Evolutionary conservation across 2,797 vertebrate species (phyloP).

Genomic region (Helarctos malayanus): DNA sequence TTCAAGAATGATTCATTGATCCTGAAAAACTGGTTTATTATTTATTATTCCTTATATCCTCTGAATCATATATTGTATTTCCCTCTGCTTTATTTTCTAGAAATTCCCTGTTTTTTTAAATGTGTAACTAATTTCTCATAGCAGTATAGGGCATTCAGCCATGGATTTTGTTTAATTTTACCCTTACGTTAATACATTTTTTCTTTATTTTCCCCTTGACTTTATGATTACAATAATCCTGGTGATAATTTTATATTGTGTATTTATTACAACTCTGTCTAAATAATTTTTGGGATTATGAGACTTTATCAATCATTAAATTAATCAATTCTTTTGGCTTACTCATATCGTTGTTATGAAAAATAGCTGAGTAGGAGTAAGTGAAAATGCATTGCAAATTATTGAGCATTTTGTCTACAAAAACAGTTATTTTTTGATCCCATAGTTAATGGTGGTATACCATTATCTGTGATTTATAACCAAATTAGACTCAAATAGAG

Average conservation of each 20-base stretch:
- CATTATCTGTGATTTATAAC: neutral
- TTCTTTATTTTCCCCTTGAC: neutral
- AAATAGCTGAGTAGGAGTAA: neutral
- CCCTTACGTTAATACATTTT: neutral
- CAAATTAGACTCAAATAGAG: neutral
- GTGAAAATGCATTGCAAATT: neutral
- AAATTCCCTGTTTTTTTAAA: neutral
- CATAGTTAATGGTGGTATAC: neutral
- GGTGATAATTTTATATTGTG: neutral
- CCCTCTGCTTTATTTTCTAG: neutral
- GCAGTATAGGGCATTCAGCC: neutral
- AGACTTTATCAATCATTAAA: neutral
- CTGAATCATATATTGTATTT: neutral
- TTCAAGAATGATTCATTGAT: neutral
- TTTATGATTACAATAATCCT: neutral
- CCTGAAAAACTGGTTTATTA: neutral
- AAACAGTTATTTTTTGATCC: constrained; percentile 5
- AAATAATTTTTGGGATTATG: neutral
- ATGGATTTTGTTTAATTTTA: constrained; percentile 14
- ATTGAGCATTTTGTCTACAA: neutral
- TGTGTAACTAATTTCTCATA: neutral
- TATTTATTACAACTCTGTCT: neutral
- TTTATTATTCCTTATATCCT: neutral
- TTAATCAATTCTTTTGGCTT: neutral
- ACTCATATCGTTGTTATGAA: neutral